A percentile compares a stretch with the other conserved stretches of the same genome.
Evolutionary conservation across 1,140 invertebrate species (phyloP).

Genomic region (Drosophila elegans): DNA sequence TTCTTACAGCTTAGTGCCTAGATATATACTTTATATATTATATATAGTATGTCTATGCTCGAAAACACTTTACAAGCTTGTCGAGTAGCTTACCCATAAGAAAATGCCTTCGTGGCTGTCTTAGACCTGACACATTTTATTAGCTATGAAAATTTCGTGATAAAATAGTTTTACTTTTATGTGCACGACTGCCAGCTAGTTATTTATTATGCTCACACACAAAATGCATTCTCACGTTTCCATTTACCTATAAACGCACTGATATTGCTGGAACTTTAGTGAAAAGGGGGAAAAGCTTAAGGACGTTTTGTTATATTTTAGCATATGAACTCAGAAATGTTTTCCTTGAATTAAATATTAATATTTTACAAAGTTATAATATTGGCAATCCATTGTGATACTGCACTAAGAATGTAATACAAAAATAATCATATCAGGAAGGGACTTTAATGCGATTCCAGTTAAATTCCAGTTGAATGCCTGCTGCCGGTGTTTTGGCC

Average conservation of each 20-base stretch:
- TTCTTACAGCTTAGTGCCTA: constrained; percentile 12
- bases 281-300: background rate
- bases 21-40: constrained; percentile 5
- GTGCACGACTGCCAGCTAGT: constrained; percentile 20
- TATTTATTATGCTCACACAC: constrained; percentile 30
- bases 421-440: background rate
- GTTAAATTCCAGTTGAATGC: constrained; percentile 42
- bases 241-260: background rate
- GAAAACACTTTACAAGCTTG: constrained; percentile 67
- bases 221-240: background rate
- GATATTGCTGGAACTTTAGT: background rate
- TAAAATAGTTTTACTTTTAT: constrained; percentile 49
- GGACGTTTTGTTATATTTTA: too few species aligned
- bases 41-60: constrained; percentile 20
- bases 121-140: constrained; percentile 49
- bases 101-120: constrained; percentile 17
- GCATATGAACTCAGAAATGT: too few species aligned
- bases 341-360: too few species aligned
- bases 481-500: background rate
- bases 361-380: too few species aligned
- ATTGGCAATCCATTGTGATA: background rate
- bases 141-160: constrained; percentile 45
- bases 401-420: background rate
- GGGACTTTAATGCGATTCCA: constrained; percentile 7
- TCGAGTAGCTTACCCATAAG: constrained; percentile 30